phyloP scores from a whole-genome alignment of 2,797 vertebrate species.

The Cynopterus sphinx region DNA sequence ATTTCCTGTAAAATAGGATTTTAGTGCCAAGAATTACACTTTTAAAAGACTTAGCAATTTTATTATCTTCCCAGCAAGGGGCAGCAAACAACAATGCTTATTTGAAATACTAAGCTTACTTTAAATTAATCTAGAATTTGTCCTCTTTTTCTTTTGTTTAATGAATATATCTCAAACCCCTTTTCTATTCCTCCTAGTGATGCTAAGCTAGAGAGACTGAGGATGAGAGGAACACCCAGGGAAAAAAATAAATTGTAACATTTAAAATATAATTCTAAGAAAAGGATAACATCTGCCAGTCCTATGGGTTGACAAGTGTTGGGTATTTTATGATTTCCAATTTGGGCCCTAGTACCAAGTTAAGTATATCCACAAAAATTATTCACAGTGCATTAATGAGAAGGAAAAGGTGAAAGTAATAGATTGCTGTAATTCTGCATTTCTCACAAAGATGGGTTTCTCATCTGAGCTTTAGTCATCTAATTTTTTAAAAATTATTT shows the following conservation, averaged over 20 bases:
- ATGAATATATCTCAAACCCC: neutral
- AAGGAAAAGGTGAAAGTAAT: neutral
- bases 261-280: neutral
- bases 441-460: slow-evolving; percentile 6
- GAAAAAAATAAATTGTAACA: neutral
- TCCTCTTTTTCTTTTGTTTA: neutral
- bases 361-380: neutral
- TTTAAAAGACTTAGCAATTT: slow-evolving; percentile 65
- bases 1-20: slow-evolving; percentile 31
- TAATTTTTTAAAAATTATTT: neutral
- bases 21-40: neutral
- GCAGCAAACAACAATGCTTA: slow-evolving; percentile 77
- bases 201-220: neutral
- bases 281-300: neutral
- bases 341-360: neutral
- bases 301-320: neutral
- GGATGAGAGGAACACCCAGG: neutral
- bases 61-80: slow-evolving; percentile 75
- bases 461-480: neutral
- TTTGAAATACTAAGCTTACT: slow-evolving; percentile 7
- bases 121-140: neutral
- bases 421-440: neutral
- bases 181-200: neutral
- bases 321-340: neutral
- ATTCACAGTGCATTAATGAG: neutral